phyloP scores from a whole-genome alignment of 2,888 invertebrate species.

The Uropetala carovei region DNA sequence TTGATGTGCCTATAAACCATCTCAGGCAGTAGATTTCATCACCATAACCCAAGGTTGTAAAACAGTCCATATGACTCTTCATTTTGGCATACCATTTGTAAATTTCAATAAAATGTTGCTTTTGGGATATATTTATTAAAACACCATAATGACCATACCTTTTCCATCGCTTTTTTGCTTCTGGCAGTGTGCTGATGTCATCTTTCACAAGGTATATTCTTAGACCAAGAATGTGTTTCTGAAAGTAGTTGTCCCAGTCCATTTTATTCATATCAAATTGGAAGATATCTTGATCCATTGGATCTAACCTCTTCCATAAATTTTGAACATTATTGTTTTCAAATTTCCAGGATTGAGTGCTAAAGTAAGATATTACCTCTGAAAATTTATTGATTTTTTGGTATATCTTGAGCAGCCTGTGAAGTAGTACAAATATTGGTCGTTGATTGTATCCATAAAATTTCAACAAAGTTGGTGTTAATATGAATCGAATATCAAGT shows the following conservation, averaged over 20 bases:
- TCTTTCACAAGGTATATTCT: conserved; percentile 89
- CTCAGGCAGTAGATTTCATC: no score
- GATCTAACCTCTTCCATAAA: conserved; percentile 79
- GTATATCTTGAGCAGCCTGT: conserved; percentile 86
- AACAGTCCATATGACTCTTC: no score
- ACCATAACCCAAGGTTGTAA: no score
- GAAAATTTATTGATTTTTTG: conserved; percentile 85
- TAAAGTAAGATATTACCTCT: conserved; percentile 87
- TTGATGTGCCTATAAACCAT: no score
- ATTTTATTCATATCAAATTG: conserved; percentile 84
- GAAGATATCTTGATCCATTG: conserved; percentile 80
- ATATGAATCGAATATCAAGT: background rate
- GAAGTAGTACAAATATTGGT: conserved; percentile 66
- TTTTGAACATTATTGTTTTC: conserved; percentile 79
- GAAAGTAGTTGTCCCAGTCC: conserved; percentile 86
- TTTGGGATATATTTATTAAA: background rate
- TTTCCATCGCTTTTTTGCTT: conserved; percentile 80
- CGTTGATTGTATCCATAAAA: background rate
- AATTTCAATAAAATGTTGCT: no score
- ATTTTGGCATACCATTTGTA: no score
- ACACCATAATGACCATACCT: conserved; percentile 74
- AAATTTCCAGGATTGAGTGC: conserved; percentile 86
- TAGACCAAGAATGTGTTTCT: conserved; percentile 83
- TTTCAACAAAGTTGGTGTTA: background rate
- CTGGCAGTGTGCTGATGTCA: conserved; percentile 84